Evolutionary conservation across 2,113 vertebrate genomes (phyloP), one percentile per base, ranked within the genome.

Genomic region (Ciconia maguari): DNA sequence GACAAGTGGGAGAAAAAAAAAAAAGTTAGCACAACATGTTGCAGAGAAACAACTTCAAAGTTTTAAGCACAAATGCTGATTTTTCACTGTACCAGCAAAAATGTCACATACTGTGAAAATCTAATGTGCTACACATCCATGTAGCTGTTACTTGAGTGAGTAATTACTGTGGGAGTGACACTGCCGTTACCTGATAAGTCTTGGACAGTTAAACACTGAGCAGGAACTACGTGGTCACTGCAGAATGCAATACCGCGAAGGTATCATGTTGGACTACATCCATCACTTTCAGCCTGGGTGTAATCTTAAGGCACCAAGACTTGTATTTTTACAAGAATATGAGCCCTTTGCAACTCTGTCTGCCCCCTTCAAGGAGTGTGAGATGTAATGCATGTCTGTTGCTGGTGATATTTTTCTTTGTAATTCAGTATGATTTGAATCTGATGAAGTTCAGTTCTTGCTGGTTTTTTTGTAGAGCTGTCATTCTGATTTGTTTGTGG

Each of bases 381-480:
- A 91, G 64, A 71, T 92, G 41, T 70, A 94, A 74, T 51, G 21
- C 6, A 26, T 72, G 29, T 51, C 74, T 86, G 70, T 86, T 86
- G 64, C 55, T 93, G 54, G 52, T 55, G 71, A 57, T 83, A 72
- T 62, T 89, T 95, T 90, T 60, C 75, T 81, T 93, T 64, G 42
- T 83, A 95, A 96, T 94, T 94, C 49, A 36, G 77, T 88, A 62
- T 68, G 48, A 64, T 87, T 76, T 80, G 41, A 94, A 89, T 79
- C 68, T 84, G 57, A 95, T 41, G 34, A 69, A 94, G 76, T 74
- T 95, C 38, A 32, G 41, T 93, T 75, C 36, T 80, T 82, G 48
- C 46, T 61, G 30, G 30, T 7, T 81, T 93, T 91, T 86, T 81
- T 77, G 19, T 46, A 80, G 62, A 96, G 38, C 79, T 88, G 70